phyloP scores from a whole-genome alignment of 1,140 invertebrate species.

The Brachionus asplanchnoidis region DNA sequence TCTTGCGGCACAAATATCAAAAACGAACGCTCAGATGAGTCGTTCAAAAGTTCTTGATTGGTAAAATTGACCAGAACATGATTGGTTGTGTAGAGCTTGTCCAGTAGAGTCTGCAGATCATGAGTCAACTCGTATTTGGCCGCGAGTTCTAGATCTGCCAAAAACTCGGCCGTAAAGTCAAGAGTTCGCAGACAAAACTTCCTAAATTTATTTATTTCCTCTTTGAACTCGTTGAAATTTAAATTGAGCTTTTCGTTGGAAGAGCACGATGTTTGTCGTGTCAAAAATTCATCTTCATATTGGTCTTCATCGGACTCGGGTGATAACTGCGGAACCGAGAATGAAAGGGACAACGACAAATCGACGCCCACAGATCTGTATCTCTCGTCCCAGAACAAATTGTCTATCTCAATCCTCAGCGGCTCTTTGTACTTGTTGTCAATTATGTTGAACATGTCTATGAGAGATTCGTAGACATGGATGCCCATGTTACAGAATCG shows the following conservation, averaged over 20 bases:
- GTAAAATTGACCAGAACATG: conserved; percentile 15
- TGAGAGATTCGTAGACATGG: neutral
- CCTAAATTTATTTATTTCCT: conserved; percentile 1
- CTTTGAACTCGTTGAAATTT: conserved; percentile 14
- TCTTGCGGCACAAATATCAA: conserved; percentile 35
- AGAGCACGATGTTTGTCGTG: neutral
- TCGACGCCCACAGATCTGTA: neutral
- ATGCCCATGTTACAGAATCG: neutral
- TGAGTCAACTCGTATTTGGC: conserved; percentile 8
- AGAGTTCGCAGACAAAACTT: neutral
- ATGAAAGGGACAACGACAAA: neutral
- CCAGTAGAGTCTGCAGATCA: neutral
- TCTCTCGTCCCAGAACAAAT: neutral
- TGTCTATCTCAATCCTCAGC: neutral
- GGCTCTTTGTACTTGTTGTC: conserved; percentile 26
- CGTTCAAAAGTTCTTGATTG: neutral
- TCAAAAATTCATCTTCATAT: neutral
- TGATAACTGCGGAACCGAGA: neutral
- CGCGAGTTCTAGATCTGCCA: conserved; percentile 10
- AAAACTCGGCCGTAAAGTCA: neutral
- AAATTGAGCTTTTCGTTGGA: neutral
- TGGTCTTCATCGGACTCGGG: neutral
- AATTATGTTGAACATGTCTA: neutral
- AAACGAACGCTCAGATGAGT: neutral
- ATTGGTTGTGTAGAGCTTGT: neutral